Evolutionary conservation across 2,888 invertebrate genomes (phyloP).

Genomic region (Dusona sp.): DNA sequence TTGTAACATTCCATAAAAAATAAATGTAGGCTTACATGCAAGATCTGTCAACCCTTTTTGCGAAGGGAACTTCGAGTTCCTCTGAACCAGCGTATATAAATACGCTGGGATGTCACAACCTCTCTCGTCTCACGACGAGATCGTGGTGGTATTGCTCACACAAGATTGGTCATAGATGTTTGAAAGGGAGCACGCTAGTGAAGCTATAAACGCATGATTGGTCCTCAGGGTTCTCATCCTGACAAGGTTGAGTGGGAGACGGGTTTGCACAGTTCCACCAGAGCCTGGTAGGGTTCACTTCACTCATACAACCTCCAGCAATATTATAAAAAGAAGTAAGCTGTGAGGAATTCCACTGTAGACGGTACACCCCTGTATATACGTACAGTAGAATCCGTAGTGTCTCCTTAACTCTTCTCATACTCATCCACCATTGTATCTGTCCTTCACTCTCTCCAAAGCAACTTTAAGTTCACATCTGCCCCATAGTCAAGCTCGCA

Average conservation of each 20-base stretch:
- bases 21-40: not conserved
- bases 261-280: not conserved
- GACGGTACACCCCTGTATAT: not conserved
- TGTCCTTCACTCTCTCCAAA: slow-evolving; percentile 54
- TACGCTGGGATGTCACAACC: not conserved
- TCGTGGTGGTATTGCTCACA: no score
- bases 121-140: no score
- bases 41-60: not conserved
- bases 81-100: not conserved
- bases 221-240: not conserved
- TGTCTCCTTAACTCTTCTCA: slow-evolving; percentile 70
- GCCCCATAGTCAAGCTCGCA: slow-evolving; percentile 41
- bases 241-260: not conserved
- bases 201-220: not conserved
- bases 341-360: not conserved
- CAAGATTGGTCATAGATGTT: not conserved
- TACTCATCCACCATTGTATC: slow-evolving; percentile 64
- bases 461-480: slow-evolving; percentile 64
- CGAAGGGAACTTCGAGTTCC: not conserved
- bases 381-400: slow-evolving; percentile 40
- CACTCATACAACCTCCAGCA: not conserved
- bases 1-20: not conserved
- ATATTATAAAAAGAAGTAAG: not conserved
- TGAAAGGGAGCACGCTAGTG: not conserved
- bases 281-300: not conserved